These are phyloP conservation scores for Acyrthosiphon pisum DNA, from an alignment of 1,140 invertebrate species.

Conservation along the genomic window DNA sequence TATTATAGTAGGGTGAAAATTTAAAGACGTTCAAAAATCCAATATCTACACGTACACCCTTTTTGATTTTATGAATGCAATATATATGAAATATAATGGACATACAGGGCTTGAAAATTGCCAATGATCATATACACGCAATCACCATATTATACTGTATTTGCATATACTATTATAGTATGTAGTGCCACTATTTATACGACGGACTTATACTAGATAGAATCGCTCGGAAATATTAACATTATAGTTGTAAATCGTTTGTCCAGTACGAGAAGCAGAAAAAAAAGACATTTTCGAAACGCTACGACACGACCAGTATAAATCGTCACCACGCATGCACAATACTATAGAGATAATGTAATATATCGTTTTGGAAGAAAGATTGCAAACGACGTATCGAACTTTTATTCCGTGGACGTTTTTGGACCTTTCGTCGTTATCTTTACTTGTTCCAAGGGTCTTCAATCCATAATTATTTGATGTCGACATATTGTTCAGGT, in stretches of 20 bases:
- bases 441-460: not conserved
- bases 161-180: not conserved
- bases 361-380: not conserved
- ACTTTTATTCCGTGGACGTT: not conserved
- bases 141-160: not conserved
- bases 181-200: not conserved
- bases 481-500: not conserved
- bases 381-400: not conserved
- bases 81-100: slow-evolving; percentile 11
- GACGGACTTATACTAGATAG: not conserved
- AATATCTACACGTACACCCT: not conserved
- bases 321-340: not conserved
- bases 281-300: not conserved
- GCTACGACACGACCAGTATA: not conserved
- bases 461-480: not conserved
- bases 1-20: not conserved
- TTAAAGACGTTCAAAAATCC: not conserved
- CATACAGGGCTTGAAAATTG: not conserved
- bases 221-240: not conserved
- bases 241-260: not conserved
- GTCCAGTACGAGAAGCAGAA: not conserved
- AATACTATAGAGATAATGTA: not conserved
- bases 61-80: not conserved
- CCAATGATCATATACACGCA: not conserved
- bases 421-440: not conserved